Percentiles rank a stretch among this genome's conserved stretches.
Evolutionary conservation across 2,797 vertebrate genomes (phyloP).

Genomic region (Trachops cirrhosus): DNA sequence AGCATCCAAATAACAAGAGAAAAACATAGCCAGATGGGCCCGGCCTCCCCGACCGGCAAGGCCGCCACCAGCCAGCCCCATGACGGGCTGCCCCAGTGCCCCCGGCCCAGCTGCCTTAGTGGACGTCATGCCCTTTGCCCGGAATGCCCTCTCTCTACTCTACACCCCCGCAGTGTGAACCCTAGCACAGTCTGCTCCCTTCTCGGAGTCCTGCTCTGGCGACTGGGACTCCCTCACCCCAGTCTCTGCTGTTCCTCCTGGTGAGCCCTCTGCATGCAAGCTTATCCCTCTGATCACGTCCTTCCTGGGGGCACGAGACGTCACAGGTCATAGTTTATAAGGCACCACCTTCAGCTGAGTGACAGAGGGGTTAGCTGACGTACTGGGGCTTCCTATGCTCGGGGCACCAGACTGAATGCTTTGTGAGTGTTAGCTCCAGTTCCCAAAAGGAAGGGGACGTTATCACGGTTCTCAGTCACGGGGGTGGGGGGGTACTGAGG

Average conservation of each 20-base stretch:
- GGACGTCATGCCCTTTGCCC: not conserved
- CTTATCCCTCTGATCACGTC: rapidly evolving
- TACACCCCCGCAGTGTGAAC: not conserved
- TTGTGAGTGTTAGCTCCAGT: rapidly evolving
- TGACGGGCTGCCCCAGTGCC: rapidly evolving
- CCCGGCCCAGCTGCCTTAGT: not conserved
- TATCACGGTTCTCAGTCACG: not conserved
- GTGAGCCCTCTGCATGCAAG: rapidly evolving
- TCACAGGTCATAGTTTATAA: not conserved
- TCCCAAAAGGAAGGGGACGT: rapidly evolving
- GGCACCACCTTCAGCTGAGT: not conserved
- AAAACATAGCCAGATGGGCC: constrained; percentile 68
- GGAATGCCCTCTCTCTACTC: not conserved
- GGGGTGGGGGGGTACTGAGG: not conserved
- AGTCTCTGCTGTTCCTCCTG: too few relatives aligned
- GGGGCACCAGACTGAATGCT: rapidly evolving
- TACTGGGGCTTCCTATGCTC: rapidly evolving
- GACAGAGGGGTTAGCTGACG: not conserved
- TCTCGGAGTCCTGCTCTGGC: rapidly evolving
- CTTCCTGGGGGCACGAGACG: not conserved
- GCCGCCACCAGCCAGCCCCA: not conserved
- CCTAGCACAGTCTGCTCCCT: rapidly evolving
- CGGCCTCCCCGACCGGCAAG: not conserved
- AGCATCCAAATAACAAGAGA: constrained; percentile 1
- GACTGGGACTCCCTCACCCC: not conserved